Conservation (phyloP, 2,113 vertebrate species). For the Eurystomus gularis region DNA sequence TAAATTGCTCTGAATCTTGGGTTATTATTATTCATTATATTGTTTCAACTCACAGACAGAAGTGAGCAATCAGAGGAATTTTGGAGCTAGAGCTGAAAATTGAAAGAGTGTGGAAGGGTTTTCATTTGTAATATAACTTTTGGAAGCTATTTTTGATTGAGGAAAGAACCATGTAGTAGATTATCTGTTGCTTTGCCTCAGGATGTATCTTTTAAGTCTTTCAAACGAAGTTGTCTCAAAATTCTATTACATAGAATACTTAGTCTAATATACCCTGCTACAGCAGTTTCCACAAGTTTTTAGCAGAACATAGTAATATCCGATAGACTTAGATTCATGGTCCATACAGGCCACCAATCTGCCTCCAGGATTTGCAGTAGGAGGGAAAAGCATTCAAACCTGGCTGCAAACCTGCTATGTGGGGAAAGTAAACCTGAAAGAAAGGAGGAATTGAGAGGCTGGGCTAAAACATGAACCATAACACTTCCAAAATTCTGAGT, state of each 20-base stretch:
- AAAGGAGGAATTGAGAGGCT: background rate
- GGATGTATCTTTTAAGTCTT: background rate
- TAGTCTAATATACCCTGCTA: background rate
- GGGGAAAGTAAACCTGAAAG: background rate
- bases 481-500: background rate
- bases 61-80: accelerated
- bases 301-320: background rate
- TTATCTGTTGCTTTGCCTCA: background rate
- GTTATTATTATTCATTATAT: background rate
- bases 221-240: background rate
- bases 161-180: background rate
- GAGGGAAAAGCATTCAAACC: background rate
- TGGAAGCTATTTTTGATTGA: background rate
- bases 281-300: background rate
- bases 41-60: background rate
- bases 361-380: background rate
- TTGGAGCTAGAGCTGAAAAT: background rate
- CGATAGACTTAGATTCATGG: background rate
- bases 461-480: background rate
- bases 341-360: background rate
- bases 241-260: background rate
- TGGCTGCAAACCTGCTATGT: accelerated
- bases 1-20: background rate
- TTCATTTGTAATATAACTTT: background rate
- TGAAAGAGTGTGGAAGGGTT: background rate